These are phyloP conservation scores for Drosophila niveifrons DNA, from an alignment of 2,888 invertebrate genomes.

Conservation along the genomic window DNA sequence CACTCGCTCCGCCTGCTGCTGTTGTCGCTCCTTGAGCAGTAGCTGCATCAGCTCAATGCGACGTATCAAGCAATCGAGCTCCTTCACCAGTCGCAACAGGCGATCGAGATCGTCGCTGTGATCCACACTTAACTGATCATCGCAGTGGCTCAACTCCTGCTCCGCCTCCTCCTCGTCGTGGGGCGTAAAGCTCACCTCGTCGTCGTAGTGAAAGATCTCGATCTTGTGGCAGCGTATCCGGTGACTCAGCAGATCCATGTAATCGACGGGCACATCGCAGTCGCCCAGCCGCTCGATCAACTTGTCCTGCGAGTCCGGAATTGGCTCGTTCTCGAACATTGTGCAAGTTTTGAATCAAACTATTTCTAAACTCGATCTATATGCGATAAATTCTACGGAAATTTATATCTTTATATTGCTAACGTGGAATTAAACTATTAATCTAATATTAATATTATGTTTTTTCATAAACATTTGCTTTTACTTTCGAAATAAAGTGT, in stretches of 20 bases:
- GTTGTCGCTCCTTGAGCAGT: constrained; percentile 33
- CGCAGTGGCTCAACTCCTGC: constrained; percentile 10
- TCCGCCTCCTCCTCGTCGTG: constrained; percentile 43
- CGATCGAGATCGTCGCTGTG: constrained; percentile 50
- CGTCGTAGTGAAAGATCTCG: constrained; percentile 66
- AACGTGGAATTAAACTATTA: background rate
- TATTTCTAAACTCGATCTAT: background rate
- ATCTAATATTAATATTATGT: background rate
- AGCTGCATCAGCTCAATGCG: constrained; percentile 61
- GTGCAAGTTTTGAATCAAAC: background rate
- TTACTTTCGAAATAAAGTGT: no score
- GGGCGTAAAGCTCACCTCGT: constrained; percentile 51
- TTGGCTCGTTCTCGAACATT: background rate
- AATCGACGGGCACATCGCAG: constrained; percentile 42
- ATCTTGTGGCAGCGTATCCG: constrained; percentile 41
- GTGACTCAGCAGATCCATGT: constrained; percentile 53
- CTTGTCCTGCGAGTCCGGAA: constrained; percentile 3
- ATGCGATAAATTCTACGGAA: no score
- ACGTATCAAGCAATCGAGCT: constrained; percentile 57
- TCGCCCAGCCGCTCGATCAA: constrained; percentile 25
- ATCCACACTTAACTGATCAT: constrained; percentile 9
- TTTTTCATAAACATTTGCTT: background rate
- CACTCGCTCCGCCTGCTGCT: background rate
- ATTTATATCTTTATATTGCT: background rate
- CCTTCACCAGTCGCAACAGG: constrained; percentile 2